A percentile compares a stretch with the other conserved stretches of the same genome.
Conservation (phyloP, 2,888 invertebrate species). For the Sinohyriopsis cumingii region DNA sequence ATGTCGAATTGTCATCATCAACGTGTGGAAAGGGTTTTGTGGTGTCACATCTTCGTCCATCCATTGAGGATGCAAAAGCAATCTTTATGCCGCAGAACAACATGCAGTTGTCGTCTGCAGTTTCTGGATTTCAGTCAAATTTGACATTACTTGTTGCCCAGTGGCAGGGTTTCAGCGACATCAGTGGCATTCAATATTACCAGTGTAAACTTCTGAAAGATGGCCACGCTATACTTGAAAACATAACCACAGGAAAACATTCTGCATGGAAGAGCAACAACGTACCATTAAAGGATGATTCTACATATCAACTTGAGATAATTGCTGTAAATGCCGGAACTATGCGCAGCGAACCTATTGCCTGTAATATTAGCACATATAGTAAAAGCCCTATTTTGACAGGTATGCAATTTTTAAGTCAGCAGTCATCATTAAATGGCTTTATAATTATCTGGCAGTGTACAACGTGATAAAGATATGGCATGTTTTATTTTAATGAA, state of each 20-base stretch:
- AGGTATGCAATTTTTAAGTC: slow-evolving; percentile 3
- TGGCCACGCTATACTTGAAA: background rate
- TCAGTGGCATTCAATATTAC: slow-evolving; percentile 6
- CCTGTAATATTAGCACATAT: slow-evolving; percentile 4
- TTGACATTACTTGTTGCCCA: slow-evolving; percentile 8
- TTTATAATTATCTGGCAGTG: no score
- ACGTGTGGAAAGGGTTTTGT: background rate
- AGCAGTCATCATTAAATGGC: no score
- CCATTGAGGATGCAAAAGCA: background rate
- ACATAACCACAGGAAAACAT: slow-evolving; percentile 1
- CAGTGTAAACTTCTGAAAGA: slow-evolving; percentile 1
- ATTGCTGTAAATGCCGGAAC: slow-evolving; percentile 5
- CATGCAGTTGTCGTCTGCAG: background rate
- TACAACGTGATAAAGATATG: no score
- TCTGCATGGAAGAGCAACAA: slow-evolving; percentile 5
- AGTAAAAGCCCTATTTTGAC: slow-evolving; percentile 8
- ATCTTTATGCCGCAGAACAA: slow-evolving; percentile 1
- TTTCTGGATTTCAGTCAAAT: background rate
- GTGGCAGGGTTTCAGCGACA: slow-evolving; percentile 15
- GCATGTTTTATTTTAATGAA: no score
- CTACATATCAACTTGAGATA: slow-evolving; percentile 5
- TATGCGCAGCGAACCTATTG: slow-evolving; percentile 4
- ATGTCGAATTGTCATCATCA: background rate
- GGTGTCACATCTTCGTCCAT: slow-evolving; percentile 1
- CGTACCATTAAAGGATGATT: slow-evolving; percentile 3